Conservation (phyloP, 2,113 vertebrate genomes). For the Accipiter cooperii region DNA sequence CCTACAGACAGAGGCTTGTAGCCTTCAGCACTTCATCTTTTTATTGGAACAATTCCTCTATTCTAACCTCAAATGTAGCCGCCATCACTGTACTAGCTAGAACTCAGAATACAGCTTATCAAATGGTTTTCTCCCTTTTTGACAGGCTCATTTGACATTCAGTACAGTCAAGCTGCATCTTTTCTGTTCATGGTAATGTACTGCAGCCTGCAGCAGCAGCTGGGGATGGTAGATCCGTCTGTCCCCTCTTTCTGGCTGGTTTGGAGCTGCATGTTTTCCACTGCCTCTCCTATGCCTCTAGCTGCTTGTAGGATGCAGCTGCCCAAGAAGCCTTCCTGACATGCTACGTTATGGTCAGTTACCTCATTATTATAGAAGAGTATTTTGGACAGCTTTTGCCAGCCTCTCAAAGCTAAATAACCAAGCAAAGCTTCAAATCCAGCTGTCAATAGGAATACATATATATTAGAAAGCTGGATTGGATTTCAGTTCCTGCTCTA, state of each 20-base stretch:
- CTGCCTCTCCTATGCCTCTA: neutral
- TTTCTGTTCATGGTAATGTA: neutral
- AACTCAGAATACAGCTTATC: neutral
- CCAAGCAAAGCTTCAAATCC: neutral
- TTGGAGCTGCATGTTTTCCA: neutral
- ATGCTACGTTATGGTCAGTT: rapidly evolving
- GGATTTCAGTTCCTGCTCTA: neutral
- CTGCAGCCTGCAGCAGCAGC: neutral
- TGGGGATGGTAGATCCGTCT: neutral
- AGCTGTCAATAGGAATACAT: neutral
- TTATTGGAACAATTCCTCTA: neutral
- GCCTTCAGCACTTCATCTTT: neutral
- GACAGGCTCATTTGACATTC: neutral
- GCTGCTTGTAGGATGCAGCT: neutral
- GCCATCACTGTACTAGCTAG: neutral
- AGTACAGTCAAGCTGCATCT: neutral
- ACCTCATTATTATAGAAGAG: neutral
- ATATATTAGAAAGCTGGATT: neutral
- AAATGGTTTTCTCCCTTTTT: neutral
- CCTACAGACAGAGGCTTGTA: neutral
- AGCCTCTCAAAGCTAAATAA: neutral
- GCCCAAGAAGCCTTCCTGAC: neutral
- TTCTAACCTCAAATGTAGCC: neutral
- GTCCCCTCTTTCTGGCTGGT: neutral
- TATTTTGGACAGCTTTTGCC: neutral